Base-by-base conservation (phyloP, 2,113 vertebrate species). In the Calyptomena viridis region DNA sequence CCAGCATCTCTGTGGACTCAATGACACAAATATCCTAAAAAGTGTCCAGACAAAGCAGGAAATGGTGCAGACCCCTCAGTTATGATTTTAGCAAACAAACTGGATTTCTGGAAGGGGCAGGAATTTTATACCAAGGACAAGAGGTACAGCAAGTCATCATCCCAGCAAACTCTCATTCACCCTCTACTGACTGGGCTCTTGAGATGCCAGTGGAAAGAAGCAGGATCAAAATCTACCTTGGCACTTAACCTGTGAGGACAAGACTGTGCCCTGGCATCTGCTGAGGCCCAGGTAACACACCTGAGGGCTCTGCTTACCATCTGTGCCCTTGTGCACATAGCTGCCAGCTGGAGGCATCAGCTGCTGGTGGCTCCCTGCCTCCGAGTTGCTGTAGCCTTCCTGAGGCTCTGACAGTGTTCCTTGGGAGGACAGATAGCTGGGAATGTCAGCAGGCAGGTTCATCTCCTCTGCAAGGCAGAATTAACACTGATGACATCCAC, bases 401-500 rank as follows among this genome's bases (percentile, higher is more conserved):
- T 99, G 99, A 7, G 99, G 99, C 95, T 99, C 99, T 13, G 99
- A 99, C 91, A 99, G 94, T 4, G 99, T 99, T 62, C 99, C 99
- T 91, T 99, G 99, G 77, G 99, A 99, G 74, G 99, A 99, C 71
- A 99, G 97, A 78, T 99, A 99, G 98, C 99, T 99, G 93, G 99
- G 99, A 96, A 99, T 99, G 96, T 99, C 99, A 50, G 99, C 98
- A 62, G 99, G 99, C 79, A 99, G 97, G 97, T 99, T 99, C 98
- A 99, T 98, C 92, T 99, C 99, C 95, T 99, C 99, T 98, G 97
- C 90, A 97, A 96, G 73, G 96, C 64, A 97, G 50, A 91, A 95
- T 59, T 82, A 89, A 92, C 69, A 64, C 1, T 3, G 17, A 30
- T 19, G 50, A 62, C 11, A 6, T 83, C 28, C 74, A 77, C 24